Evolutionary conservation across 2,888 invertebrate species (phyloP).

Genomic region (Ormyrus nitidulus): DNA sequence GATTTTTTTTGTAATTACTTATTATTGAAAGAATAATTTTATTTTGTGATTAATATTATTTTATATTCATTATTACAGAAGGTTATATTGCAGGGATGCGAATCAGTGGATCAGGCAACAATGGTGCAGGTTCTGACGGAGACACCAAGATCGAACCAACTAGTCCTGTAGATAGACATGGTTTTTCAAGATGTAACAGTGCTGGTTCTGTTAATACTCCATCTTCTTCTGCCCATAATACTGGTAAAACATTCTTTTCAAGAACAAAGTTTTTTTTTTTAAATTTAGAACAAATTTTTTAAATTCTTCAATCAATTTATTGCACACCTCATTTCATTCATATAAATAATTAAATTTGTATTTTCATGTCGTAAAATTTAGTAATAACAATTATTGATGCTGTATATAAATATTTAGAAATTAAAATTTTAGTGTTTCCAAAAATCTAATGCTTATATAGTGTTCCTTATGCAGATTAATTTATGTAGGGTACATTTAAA

Average conservation of each 20-base stretch:
- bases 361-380: too few species aligned
- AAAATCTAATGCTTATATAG: too few species aligned
- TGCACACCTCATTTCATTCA: background rate
- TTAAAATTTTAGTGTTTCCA: background rate
- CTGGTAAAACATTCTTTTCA: slow-evolving; percentile 77
- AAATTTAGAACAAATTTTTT: too few species aligned
- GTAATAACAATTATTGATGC: too few species aligned
- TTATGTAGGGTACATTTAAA: too few species aligned
- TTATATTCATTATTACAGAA: slow-evolving; percentile 2
- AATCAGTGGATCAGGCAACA: slow-evolving; percentile 36
- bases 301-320: too few species aligned
- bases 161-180: slow-evolving; percentile 78
- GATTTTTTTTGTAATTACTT: background rate
- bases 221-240: slow-evolving; percentile 87
- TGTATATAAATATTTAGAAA: background rate
- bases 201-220: slow-evolving; percentile 87
- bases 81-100: slow-evolving; percentile 35
- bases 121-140: slow-evolving; percentile 67
- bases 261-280: background rate
- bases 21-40: background rate
- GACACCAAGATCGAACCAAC: slow-evolving; percentile 79
- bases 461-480: too few species aligned
- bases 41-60: background rate
- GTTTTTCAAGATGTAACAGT: slow-evolving; percentile 86
- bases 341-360: background rate